phyloP scores from a whole-genome alignment of 1,140 invertebrate genomes.

The Drosophila melanica region DNA sequence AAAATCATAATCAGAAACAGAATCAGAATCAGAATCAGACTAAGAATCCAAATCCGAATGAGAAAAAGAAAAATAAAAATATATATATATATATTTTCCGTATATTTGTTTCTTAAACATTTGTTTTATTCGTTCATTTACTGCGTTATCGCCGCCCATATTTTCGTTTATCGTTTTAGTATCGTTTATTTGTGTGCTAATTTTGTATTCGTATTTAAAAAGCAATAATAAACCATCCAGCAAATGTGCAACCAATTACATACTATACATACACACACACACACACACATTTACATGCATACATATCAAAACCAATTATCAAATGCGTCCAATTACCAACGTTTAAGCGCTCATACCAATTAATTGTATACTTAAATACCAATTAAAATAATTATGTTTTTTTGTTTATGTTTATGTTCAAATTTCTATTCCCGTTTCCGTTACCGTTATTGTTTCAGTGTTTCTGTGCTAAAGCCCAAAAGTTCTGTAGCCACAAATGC shows the following conservation, averaged over 20 bases:
- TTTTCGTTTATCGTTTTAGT: constrained; percentile 32
- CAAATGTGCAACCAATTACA: constrained; percentile 33
- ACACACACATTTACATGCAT: constrained; percentile 24
- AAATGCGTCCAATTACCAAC: constrained; percentile 24
- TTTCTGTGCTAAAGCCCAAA: neutral
- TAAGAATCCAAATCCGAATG: neutral
- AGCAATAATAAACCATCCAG: constrained; percentile 19
- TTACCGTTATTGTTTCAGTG: neutral
- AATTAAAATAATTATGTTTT: constrained; percentile 3
- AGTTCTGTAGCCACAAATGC: too few relatives aligned
- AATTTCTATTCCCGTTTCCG: constrained; percentile 1
- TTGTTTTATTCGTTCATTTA: constrained; percentile 23
- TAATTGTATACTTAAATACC: constrained; percentile 10
- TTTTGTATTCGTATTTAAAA: constrained; percentile 76
- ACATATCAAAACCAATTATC: constrained; percentile 13
- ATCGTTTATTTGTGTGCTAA: constrained; percentile 80
- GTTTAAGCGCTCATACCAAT: neutral
- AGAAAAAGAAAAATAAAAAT: neutral
- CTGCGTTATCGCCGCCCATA: constrained; percentile 8
- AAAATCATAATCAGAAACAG: neutral
- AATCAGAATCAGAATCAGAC: neutral
- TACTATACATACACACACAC: constrained; percentile 10
- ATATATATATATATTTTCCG: constrained; percentile 7
- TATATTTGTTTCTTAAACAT: constrained; percentile 17
- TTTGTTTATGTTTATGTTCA: constrained; percentile 5